Evolutionary conservation across 23 tunicate species (phyloP).

Genomic region (Diplosoma virens): DNA sequence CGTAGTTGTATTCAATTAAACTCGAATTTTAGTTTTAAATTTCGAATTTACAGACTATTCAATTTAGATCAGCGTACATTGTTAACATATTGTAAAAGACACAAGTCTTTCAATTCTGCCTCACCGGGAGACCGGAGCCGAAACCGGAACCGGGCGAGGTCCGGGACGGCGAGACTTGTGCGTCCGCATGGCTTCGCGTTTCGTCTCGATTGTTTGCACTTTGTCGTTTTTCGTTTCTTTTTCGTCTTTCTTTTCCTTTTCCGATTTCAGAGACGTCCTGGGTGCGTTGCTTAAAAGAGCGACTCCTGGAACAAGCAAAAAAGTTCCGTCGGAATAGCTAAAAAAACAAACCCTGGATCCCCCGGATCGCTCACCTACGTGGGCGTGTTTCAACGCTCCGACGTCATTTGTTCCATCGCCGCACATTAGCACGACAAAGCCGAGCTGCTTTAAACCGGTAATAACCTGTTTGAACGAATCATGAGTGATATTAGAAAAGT

Average conservation of each 20-base stretch:
- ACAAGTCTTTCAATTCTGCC: too few relatives aligned
- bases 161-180: neutral
- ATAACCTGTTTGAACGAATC: conserved; percentile 56
- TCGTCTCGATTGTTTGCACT: neutral
- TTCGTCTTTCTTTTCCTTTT: neutral
- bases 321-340: too few relatives aligned
- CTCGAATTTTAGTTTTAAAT: too few relatives aligned
- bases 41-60: too few relatives aligned
- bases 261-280: neutral
- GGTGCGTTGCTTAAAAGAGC: conserved; percentile 83
- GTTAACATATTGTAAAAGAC: too few relatives aligned
- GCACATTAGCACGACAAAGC: conserved; percentile 88
- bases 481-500: too few relatives aligned
- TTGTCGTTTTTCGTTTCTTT: neutral
- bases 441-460: conserved; percentile 59
- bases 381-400: conserved; percentile 94
- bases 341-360: too few relatives aligned
- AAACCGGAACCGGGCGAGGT: neutral
- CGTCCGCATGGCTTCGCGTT: neutral
- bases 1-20: too few relatives aligned
- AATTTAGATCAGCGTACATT: too few relatives aligned
- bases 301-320: conserved; percentile 72
- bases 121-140: neutral
- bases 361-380: conserved; percentile 96
- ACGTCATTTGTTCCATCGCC: conserved; percentile 99